These are phyloP conservation scores for Dolichomitus sp. DNA, from an alignment of 2,888 invertebrate genomes.

Conservation along the genomic window DNA sequence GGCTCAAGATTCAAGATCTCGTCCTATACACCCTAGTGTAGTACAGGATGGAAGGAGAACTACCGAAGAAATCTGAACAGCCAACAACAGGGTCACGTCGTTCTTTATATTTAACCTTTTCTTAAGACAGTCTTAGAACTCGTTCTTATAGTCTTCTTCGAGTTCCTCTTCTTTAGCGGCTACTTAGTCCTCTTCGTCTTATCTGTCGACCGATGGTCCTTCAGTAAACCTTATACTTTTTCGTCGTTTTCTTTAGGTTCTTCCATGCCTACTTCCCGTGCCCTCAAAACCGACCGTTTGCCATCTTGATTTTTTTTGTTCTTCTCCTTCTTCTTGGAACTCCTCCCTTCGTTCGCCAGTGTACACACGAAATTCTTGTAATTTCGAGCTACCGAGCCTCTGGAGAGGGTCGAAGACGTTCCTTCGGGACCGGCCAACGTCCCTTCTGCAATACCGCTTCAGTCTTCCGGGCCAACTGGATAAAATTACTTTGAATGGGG, in stretches of 20 bases:
- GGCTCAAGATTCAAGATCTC: constrained; percentile 60
- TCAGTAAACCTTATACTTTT: constrained; percentile 63
- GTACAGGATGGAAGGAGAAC: constrained; percentile 56
- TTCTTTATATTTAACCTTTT: constrained; percentile 83
- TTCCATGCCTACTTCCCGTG: constrained; percentile 65
- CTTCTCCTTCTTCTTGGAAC: constrained; percentile 29
- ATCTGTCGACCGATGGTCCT: constrained; percentile 77
- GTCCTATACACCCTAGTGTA: constrained; percentile 47
- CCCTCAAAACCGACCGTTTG: constrained; percentile 64
- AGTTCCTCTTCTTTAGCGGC: constrained; percentile 64
- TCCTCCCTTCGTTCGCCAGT: constrained; percentile 73
- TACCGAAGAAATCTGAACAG: constrained; percentile 85
- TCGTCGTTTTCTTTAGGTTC: constrained; percentile 48
- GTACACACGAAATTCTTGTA: constrained; percentile 76
- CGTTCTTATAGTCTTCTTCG: constrained; percentile 62
- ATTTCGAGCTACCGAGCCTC: constrained; percentile 52
- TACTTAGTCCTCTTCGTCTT: constrained; percentile 37
- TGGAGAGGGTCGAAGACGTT: constrained; percentile 64
- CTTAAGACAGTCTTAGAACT: constrained; percentile 80
- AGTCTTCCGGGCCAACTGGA: constrained; percentile 9
- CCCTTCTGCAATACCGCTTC: constrained; percentile 62
- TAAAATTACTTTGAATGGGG: constrained; percentile 16
- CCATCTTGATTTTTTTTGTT: constrained; percentile 46
- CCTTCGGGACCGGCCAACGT: constrained; percentile 62
- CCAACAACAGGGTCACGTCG: constrained; percentile 82